Evolutionary conservation across 2,113 vertebrate species (phyloP).

Genomic region (Rhinoptilus africanus): DNA sequence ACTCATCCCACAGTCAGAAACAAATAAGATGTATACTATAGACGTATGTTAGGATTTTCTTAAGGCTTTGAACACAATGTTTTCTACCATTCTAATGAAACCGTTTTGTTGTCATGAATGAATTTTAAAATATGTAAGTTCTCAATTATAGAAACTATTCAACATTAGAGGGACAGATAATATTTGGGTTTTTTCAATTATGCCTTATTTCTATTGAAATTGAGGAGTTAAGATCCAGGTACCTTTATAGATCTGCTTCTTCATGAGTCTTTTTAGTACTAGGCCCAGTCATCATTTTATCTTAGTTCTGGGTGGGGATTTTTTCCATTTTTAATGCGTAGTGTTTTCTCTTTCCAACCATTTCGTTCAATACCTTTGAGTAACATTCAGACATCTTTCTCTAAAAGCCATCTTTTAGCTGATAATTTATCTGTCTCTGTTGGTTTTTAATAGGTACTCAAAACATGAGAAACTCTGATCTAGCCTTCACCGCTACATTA

Average conservation of each 20-base stretch:
- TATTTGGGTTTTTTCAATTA: neutral
- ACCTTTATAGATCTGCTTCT: neutral
- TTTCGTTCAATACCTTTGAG: neutral
- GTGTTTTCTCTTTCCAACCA: neutral
- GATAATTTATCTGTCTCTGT: neutral
- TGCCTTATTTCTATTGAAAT: neutral
- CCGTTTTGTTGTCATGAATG: neutral
- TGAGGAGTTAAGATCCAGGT: neutral
- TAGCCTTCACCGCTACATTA: neutral
- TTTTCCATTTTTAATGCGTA: neutral
- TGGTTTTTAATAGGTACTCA: slow-evolving; percentile 1
- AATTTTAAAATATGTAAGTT: neutral
- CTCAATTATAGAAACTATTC: neutral
- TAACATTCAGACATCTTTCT: neutral
- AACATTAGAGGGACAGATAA: neutral
- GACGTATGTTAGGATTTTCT: neutral
- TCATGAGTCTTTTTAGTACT: neutral
- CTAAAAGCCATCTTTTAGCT: neutral
- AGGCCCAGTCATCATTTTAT: neutral
- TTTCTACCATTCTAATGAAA: neutral
- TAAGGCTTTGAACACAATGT: neutral
- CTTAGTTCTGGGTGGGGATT: neutral
- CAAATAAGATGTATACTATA: neutral
- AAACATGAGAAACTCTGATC: neutral
- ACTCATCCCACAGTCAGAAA: neutral